A percentile compares a stretch with the other conserved stretches of the same genome.
These are phyloP conservation scores for Netta rufina DNA, from an alignment of 2,797 vertebrate species.

Conservation along the genomic window DNA sequence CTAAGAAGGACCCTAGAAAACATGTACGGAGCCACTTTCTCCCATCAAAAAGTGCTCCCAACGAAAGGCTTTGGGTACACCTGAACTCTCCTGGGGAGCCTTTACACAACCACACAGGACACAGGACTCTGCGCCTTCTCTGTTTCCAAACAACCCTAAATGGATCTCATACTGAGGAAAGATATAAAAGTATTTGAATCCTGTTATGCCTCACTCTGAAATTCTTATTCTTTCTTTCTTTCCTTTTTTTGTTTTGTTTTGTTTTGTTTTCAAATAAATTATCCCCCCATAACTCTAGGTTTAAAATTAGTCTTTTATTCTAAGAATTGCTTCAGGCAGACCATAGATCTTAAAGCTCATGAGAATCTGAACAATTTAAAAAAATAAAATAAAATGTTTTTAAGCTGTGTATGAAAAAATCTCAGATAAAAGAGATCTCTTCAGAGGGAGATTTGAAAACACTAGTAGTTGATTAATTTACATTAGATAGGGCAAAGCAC, in stretches of 20 bases:
- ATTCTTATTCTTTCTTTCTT: neutral
- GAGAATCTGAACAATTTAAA: neutral
- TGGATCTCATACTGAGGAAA: neutral
- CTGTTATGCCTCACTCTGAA: rapidly evolving
- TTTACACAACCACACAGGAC: too few relatives aligned
- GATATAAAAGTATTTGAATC: neutral
- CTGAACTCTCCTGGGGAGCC: too few relatives aligned
- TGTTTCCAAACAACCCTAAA: too few relatives aligned
- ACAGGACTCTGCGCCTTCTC: too few relatives aligned
- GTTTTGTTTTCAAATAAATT: neutral
- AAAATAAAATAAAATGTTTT: too few relatives aligned
- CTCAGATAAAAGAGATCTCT: neutral
- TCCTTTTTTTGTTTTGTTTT: neutral
- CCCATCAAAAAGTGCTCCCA: too few relatives aligned
- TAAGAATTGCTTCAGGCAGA: neutral
- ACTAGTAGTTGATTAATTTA: neutral
- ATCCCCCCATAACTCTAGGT: neutral
- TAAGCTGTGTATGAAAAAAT: neutral
- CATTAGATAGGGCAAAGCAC: neutral
- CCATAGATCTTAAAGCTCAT: neutral
- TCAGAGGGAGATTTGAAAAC: neutral
- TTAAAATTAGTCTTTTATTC: neutral
- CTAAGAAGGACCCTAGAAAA: too few relatives aligned
- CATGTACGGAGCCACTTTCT: too few relatives aligned
- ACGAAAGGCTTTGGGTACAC: too few relatives aligned